Conservation (phyloP, 2,888 invertebrate species). For the Scelioninae gen. 2 region DNA sequence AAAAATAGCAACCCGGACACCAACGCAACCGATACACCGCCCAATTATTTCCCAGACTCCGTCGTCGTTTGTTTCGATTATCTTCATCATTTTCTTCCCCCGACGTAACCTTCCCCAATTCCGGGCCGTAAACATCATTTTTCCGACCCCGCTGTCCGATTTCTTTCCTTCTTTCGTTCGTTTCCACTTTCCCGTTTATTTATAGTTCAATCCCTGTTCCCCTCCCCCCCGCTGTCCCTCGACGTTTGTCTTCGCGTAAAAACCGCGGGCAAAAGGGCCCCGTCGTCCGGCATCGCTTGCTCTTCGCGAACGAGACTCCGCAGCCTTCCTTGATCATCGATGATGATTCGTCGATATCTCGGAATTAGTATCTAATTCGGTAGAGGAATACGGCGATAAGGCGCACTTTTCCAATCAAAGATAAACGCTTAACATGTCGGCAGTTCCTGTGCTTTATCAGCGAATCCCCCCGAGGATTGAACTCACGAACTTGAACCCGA, state of each 20-base stretch:
- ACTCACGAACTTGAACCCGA: slow-evolving; percentile 62
- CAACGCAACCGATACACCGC: too few relatives aligned
- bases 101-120: too few relatives aligned
- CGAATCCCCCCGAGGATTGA: slow-evolving; percentile 55
- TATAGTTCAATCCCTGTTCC: slow-evolving; percentile 6
- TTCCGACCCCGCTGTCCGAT: too few relatives aligned
- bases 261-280: slow-evolving; percentile 14
- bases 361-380: slow-evolving; percentile 53
- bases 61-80: too few relatives aligned
- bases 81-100: too few relatives aligned
- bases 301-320: slow-evolving; percentile 24
- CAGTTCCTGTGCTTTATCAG: slow-evolving; percentile 58
- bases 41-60: too few relatives aligned
- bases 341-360: slow-evolving; percentile 58
- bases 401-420: slow-evolving; percentile 46
- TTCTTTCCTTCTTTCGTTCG: neutral
- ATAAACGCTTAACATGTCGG: slow-evolving; percentile 52
- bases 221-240: neutral
- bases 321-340: slow-evolving; percentile 48
- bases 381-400: slow-evolving; percentile 40
- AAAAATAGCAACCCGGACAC: too few relatives aligned
- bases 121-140: too few relatives aligned
- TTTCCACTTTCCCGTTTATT: neutral
- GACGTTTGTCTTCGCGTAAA: slow-evolving; percentile 2
- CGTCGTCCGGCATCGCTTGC: slow-evolving; percentile 27